phyloP scores from a whole-genome alignment of 2,797 vertebrate genomes.

The Phataginus tetradactyla region DNA sequence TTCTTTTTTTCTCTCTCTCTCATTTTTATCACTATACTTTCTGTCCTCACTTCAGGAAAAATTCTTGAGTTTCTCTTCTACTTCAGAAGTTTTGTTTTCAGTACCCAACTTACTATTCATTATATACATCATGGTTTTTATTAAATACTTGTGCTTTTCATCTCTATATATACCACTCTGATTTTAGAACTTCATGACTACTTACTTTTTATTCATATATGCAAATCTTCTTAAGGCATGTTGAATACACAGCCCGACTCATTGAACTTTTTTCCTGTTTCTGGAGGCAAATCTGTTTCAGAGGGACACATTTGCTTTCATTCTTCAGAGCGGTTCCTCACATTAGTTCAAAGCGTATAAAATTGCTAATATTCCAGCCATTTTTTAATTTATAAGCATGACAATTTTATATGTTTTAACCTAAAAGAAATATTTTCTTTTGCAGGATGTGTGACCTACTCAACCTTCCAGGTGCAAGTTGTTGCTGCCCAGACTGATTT shows the following conservation, averaged over 20 bases:
- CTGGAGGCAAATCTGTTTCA: slow-evolving; percentile 31
- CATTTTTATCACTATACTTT: background rate
- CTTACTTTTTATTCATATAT: slow-evolving; percentile 48
- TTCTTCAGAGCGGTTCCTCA: background rate
- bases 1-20: background rate
- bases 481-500: background rate
- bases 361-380: background rate
- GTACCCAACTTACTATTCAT: slow-evolving; percentile 4
- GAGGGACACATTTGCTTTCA: background rate
- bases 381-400: background rate
- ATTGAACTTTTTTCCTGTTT: background rate
- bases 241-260: slow-evolving; percentile 7
- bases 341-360: background rate
- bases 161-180: background rate
- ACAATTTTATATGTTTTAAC: background rate
- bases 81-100: slow-evolving; percentile 27
- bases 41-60: slow-evolving; percentile 23
- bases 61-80: background rate
- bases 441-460: background rate
- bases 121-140: slow-evolving; percentile 19
- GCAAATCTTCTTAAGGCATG: slow-evolving; percentile 15
- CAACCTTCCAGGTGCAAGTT: background rate
- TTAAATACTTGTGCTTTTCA: slow-evolving; percentile 50
- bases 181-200: slow-evolving; percentile 61
- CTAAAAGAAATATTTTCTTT: background rate